phyloP scores from a whole-genome alignment of 2,888 invertebrate species.

The Myopa tessellatipennis region DNA sequence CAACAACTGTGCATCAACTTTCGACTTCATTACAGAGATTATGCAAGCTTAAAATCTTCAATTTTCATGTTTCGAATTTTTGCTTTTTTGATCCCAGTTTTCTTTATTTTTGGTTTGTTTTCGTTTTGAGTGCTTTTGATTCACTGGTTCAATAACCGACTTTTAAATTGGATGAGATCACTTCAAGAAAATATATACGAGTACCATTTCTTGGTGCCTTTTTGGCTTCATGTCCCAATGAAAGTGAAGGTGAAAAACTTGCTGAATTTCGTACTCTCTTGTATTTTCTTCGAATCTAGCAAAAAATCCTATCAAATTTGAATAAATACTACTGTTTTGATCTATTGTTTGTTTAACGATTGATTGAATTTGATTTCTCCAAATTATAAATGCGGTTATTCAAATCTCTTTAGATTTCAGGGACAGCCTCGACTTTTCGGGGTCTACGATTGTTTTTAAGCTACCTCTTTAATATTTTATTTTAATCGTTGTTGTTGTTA shows the following conservation, averaged over 20 bases:
- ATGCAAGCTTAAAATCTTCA: conserved; percentile 8
- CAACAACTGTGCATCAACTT: neutral
- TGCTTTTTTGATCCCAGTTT: too few relatives aligned
- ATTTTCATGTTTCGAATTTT: neutral
- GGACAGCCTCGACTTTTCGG: neutral
- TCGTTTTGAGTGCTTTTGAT: neutral
- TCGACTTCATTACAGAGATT: conserved; percentile 1
- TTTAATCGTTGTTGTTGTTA: too few relatives aligned
- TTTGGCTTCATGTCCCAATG: too few relatives aligned
- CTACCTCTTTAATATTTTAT: too few relatives aligned
- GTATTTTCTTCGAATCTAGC: neutral
- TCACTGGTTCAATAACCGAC: conserved; percentile 13
- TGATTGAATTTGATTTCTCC: neutral
- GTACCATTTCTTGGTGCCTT: too few relatives aligned
- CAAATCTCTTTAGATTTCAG: conserved; percentile 17
- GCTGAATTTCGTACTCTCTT: too few relatives aligned
- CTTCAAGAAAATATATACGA: neutral
- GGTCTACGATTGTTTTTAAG: neutral
- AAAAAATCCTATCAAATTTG: neutral
- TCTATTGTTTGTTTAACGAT: too few relatives aligned
- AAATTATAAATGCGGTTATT: neutral
- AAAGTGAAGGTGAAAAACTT: too few relatives aligned
- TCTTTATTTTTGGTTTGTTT: too few relatives aligned
- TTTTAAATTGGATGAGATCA: neutral
- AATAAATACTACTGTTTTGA: too few relatives aligned